Percentiles rank a stretch among this genome's conserved stretches.
Conservation (phyloP, 2,888 invertebrate species). For the Microchrysa polita region DNA sequence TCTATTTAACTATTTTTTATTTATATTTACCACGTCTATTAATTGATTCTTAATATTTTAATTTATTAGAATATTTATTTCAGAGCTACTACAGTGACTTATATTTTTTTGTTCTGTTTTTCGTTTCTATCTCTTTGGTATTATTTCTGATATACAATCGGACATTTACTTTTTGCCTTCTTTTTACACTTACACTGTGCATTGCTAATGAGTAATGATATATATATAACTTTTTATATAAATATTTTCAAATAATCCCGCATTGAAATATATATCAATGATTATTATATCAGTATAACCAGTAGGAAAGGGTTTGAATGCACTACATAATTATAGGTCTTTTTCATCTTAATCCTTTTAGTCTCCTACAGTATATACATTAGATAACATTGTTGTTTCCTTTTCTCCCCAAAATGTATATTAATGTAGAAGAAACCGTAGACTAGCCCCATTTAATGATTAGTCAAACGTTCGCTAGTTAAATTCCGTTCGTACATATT, state of each 20-base stretch:
- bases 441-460: too few relatives aligned
- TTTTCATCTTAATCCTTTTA: slow-evolving; percentile 7
- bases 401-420: background rate
- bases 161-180: too few relatives aligned
- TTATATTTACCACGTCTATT: background rate
- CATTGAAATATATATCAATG: background rate
- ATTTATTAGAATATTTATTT: background rate
- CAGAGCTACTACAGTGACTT: too few relatives aligned
- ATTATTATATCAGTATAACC: slow-evolving; percentile 4
- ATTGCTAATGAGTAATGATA: too few relatives aligned
- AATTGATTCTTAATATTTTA: background rate
- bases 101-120: too few relatives aligned
- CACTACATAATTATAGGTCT: slow-evolving; percentile 1
- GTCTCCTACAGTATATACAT: background rate
- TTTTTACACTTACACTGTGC: too few relatives aligned
- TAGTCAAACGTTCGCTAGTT: too few relatives aligned
- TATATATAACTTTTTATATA: too few relatives aligned
- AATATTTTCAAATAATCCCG: slow-evolving; percentile 14
- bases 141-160: too few relatives aligned
- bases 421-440: slow-evolving; percentile 14
- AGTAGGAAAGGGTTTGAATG: slow-evolving; percentile 5
- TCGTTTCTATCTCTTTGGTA: too few relatives aligned
- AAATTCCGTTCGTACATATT: too few relatives aligned
- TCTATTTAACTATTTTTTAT: background rate
- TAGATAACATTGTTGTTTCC: too few relatives aligned